Evolutionary conservation across 2,888 invertebrate species (phyloP).

Genomic region (Cryptus viduatorius): DNA sequence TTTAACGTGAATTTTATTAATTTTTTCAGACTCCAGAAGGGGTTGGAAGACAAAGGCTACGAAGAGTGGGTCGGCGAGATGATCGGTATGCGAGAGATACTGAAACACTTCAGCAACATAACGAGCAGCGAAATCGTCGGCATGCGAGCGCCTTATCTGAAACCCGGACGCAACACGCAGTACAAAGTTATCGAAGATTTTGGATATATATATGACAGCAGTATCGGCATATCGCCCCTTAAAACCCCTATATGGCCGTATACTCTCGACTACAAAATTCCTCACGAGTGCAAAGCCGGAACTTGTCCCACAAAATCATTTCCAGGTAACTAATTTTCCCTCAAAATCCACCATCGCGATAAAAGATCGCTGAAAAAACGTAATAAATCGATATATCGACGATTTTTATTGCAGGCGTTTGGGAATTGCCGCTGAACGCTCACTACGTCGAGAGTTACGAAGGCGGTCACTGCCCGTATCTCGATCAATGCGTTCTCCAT

Average conservation of each 20-base stretch:
- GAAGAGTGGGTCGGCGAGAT: conserved; percentile 98
- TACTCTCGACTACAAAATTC: conserved; percentile 96
- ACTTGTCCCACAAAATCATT: conserved; percentile 96
- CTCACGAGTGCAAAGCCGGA: conserved; percentile 96
- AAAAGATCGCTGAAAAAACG: not conserved
- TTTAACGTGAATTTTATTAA: not conserved
- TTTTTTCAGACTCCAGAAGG: conserved; percentile 89
- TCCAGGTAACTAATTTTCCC: conserved; percentile 87
- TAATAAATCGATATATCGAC: conserved; percentile 15
- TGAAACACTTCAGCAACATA: conserved; percentile 93
- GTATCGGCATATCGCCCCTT: conserved; percentile 93
- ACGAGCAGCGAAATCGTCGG: conserved; percentile 93
- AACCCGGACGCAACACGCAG: conserved; percentile 96
- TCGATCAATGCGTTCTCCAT: conserved; percentile 96
- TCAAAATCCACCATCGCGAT: not conserved
- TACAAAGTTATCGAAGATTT: conserved; percentile 97
- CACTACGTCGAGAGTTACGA: conserved; percentile 95
- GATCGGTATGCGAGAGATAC: conserved; percentile 96
- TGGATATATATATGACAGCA: conserved; percentile 96
- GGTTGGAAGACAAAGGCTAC: conserved; percentile 95
- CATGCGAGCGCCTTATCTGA: conserved; percentile 95
- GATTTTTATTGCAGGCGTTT: conserved; percentile 88
- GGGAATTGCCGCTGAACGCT: conserved; percentile 96
- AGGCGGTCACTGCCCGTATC: conserved; percentile 96
- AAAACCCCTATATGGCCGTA: conserved; percentile 96